Evolutionary conservation across 1,140 invertebrate species (phyloP).

Genomic region (Diplogasteroides magnus): DNA sequence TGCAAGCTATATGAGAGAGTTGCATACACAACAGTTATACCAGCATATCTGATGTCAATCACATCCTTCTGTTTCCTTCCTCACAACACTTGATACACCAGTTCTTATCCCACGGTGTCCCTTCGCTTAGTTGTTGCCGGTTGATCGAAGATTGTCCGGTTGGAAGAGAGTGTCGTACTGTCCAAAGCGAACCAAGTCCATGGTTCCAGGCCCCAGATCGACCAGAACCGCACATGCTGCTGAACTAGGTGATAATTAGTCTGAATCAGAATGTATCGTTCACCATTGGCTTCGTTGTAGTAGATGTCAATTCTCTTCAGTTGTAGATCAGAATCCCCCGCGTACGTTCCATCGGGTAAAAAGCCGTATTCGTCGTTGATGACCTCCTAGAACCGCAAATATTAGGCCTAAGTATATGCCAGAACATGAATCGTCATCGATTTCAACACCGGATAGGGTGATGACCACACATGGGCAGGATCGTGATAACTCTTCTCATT

Average conservation of each 20-base stretch:
- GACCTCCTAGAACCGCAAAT: slow-evolving; percentile 55
- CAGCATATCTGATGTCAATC: slow-evolving; percentile 63
- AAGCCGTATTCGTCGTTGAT: slow-evolving; percentile 61
- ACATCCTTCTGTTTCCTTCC: slow-evolving; percentile 78
- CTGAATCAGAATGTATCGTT: slow-evolving; percentile 80
- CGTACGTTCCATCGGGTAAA: slow-evolving; percentile 57
- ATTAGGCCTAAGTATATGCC: not conserved
- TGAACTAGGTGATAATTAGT: slow-evolving; percentile 85
- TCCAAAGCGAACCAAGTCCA: no score
- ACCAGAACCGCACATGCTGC: slow-evolving; percentile 91
- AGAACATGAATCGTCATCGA: not conserved
- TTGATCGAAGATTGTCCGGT: slow-evolving; percentile 75
- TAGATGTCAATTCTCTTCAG: slow-evolving; percentile 61
- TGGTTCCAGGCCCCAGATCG: slow-evolving; percentile 61
- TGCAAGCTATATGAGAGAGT: no score
- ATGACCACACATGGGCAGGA: slow-evolving; percentile 66
- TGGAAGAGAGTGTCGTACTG: no score
- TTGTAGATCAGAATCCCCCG: slow-evolving; percentile 60
- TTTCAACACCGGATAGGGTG: slow-evolving; percentile 1
- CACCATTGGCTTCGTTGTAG: slow-evolving; percentile 58
- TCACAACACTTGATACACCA: slow-evolving; percentile 79
- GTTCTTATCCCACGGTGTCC: slow-evolving; percentile 83
- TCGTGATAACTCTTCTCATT: no score
- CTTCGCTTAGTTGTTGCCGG: slow-evolving; percentile 82
- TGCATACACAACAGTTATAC: no score